phyloP scores from a whole-genome alignment of 2,113 vertebrate species.

The Saguinus imperator region DNA sequence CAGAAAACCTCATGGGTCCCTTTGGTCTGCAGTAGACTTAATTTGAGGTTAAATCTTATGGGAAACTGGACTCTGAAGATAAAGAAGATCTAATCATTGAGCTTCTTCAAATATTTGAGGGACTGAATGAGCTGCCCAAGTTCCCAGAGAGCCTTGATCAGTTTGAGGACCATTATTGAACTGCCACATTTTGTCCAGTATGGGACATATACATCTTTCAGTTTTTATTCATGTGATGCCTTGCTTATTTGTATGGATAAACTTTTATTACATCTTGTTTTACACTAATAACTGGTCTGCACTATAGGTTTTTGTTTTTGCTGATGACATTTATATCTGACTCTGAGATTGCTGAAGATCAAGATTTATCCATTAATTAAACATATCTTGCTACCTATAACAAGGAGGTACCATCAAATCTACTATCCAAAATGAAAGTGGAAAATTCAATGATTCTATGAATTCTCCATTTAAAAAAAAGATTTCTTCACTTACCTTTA shows the following conservation, averaged over 20 bases:
- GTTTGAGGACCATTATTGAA: background rate
- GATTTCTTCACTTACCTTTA: background rate
- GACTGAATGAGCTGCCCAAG: background rate
- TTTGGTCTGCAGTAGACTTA: conserved; percentile 26
- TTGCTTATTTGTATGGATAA: background rate
- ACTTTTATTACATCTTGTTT: background rate
- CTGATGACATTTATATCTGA: background rate
- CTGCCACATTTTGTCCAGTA: background rate
- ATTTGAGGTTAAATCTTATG: conserved; percentile 48
- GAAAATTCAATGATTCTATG: background rate
- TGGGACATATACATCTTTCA: background rate
- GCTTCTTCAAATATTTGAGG: conserved; percentile 56
- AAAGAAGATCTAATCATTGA: conserved; percentile 42
- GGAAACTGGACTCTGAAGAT: background rate
- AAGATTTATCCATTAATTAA: background rate
- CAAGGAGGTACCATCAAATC: background rate
- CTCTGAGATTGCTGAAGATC: background rate
- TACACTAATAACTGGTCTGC: background rate
- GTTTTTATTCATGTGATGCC: background rate
- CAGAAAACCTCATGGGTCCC: background rate
- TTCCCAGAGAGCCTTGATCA: background rate
- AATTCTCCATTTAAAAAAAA: background rate
- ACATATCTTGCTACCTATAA: background rate
- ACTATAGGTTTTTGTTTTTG: background rate
- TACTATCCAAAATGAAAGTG: background rate